Conservation (phyloP, 2,888 invertebrate genomes). For the Pristionchus fissidentatus region DNA sequence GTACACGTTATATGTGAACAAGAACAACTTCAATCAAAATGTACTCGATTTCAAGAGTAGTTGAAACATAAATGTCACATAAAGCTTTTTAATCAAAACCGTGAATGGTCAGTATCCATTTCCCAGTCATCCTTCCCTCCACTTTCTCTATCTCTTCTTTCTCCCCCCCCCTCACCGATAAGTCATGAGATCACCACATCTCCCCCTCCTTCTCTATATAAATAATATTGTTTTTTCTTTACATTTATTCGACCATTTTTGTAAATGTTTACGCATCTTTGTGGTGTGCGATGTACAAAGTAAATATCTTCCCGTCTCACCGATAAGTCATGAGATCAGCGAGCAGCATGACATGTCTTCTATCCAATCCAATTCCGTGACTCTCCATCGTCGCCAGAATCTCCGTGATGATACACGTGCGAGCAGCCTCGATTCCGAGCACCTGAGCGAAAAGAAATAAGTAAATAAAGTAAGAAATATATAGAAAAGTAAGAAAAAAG, state of each 20-base stretch:
- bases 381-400: conserved; percentile 96
- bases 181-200: too few species aligned
- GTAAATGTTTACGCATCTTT: background rate
- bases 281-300: background rate
- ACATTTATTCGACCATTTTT: background rate
- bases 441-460: conserved; percentile 80
- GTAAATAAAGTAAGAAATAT: background rate
- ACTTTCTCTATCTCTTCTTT: too few species aligned
- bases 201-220: too few species aligned
- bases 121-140: too few species aligned
- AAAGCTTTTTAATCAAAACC: too few species aligned
- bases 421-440: conserved; percentile 97
- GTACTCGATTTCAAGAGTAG: too few species aligned
- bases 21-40: too few species aligned
- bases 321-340: conserved; percentile 97
- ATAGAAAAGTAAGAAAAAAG: background rate
- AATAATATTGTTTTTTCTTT: too few species aligned
- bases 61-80: too few species aligned
- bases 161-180: too few species aligned
- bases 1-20: too few species aligned
- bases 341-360: conserved; percentile 94
- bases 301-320: conserved; percentile 49
- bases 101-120: too few species aligned
- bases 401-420: conserved; percentile 94
- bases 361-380: conserved; percentile 98